Evolutionary conservation across 2,888 invertebrate genomes (phyloP).

Genomic region (Petrolisthes cinctipes): DNA sequence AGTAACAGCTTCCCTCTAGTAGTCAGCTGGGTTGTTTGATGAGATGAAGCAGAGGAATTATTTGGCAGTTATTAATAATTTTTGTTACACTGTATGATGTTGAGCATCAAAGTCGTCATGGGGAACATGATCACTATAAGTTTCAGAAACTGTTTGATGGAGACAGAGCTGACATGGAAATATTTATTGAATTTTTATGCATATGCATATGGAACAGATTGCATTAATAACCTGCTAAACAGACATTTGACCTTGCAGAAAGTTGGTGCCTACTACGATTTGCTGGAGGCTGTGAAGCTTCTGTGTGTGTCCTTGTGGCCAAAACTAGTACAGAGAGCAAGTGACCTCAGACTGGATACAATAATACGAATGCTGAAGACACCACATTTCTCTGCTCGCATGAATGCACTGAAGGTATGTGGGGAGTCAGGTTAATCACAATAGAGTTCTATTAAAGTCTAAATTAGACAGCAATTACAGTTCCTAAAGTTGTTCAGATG

Average conservation of each 20-base stretch:
- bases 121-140: too few relatives aligned
- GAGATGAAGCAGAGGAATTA: too few relatives aligned
- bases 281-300: constrained; percentile 70
- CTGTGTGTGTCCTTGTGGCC: constrained; percentile 71
- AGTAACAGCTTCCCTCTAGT: too few relatives aligned
- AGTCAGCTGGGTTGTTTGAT: too few relatives aligned
- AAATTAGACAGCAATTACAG: neutral
- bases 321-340: constrained; percentile 69
- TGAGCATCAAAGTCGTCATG: too few relatives aligned
- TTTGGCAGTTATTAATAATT: too few relatives aligned
- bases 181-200: too few relatives aligned
- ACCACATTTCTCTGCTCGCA: constrained; percentile 72
- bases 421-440: neutral
- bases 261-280: constrained; percentile 67
- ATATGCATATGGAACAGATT: too few relatives aligned
- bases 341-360: constrained; percentile 69
- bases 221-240: too few relatives aligned
- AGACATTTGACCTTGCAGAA: constrained; percentile 40
- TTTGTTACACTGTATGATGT: too few relatives aligned
- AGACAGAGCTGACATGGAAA: too few relatives aligned
- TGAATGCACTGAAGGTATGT: constrained; percentile 72
- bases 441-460: neutral
- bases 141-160: too few relatives aligned
- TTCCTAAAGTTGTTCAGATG: neutral
- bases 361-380: constrained; percentile 72